Base-by-base conservation (phyloP, 1,140 invertebrate genomes). In the Hylaeus volcanicus region DNA sequence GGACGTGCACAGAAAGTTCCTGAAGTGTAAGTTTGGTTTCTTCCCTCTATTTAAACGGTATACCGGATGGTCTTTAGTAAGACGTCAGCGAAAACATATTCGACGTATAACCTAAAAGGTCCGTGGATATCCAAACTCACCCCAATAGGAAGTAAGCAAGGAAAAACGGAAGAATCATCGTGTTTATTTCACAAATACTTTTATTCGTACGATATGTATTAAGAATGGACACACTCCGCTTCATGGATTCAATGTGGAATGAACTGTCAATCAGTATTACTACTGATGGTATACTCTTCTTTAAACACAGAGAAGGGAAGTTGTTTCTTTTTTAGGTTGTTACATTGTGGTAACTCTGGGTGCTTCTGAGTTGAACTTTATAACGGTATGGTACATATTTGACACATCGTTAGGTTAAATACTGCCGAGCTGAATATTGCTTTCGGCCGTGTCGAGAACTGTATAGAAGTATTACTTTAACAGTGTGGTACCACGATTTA, bases 171-270 rank as follows among this genome's bases (percentile, higher is more conserved):
- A 37, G 45, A 51, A 8, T 51, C 14, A 2, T 2, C 9, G 12
- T 11, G 26, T 11, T 15, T 45, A 15, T 48, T 63, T 55, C 15
- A 14, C 51, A 14, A 48, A 72, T 55, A 74, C 0, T 15, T 79
- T 79, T 79, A 79, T 74, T 79, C 37, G 15, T 74, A 11, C 48
- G 77, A 58, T 73, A 79, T 79, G 77, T 66, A 65, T 79, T 41
- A 79, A 64, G 69, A 58, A 79, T 41, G 70, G 53, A 74, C 71
- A 79, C 45, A 64, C 55, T 6, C n/a, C 26, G 48, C 37, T 73
- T 73, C 14, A 48, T 48, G 63, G 51, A 64, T 39, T 48, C 48
- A n/a, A 56, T 2, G 12, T 56, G 53, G 71, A 79, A 79, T 51
- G 70, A 65, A 12, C 51, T 65, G 53, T 58, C 55, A 45, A 0